A percentile compares a stretch with the other conserved stretches of the same genome.
These are phyloP conservation scores for Pyrrhura leucotis DNA, from an alignment of 2,797 vertebrate species.

Conservation along the genomic window DNA sequence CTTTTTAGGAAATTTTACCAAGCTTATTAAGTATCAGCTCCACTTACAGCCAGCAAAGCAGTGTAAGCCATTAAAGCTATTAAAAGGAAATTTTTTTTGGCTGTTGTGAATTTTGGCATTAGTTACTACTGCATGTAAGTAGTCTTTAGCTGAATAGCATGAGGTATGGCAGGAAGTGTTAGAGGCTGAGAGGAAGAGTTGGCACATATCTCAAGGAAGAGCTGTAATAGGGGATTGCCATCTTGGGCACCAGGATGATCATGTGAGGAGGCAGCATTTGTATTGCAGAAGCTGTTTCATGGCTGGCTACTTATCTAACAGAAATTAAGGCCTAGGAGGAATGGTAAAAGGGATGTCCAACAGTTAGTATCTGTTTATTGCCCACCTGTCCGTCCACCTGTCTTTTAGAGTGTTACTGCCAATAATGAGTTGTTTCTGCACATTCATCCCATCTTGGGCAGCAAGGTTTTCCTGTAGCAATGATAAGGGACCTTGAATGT, in stretches of 20 bases:
- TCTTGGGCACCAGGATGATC: not conserved
- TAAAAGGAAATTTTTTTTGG: slow-evolving; percentile 24
- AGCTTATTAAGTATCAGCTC: not conserved
- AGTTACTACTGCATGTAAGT: not conserved
- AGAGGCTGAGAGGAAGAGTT: not conserved
- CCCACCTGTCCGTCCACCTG: not conserved
- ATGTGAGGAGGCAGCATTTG: not conserved
- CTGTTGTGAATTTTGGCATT: not conserved
- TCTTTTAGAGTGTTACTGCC: not conserved
- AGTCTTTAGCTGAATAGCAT: not conserved
- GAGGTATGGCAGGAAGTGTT: not conserved
- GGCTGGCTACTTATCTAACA: not conserved
- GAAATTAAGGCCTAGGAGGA: not conserved
- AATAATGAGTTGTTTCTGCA: not conserved
- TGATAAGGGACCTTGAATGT: not conserved
- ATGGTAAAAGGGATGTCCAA: not conserved
- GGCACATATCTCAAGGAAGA: not conserved
- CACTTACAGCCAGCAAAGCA: not conserved
- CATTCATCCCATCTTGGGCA: not conserved
- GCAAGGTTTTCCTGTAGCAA: not conserved
- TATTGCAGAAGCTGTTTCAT: not conserved
- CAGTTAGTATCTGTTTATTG: not conserved
- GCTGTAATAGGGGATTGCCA: not conserved
- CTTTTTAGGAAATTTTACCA: not conserved
- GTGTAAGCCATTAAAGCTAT: slow-evolving; percentile 2